Conservation (phyloP, 1,140 invertebrate genomes). For the Solenopsis invicta region DNA sequence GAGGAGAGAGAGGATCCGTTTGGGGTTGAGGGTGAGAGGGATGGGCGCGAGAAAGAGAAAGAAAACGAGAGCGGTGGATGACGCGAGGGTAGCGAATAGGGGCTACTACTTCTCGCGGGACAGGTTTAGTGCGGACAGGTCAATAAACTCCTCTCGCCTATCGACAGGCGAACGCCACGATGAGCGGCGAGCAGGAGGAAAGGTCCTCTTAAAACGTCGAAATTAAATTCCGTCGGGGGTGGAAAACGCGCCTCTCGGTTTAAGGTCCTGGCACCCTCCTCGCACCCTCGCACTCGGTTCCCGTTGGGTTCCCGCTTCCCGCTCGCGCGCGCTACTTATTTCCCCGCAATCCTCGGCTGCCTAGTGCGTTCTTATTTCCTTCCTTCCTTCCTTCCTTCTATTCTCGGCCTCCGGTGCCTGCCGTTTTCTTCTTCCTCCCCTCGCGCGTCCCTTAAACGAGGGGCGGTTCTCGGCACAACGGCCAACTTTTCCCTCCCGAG, state of each 20-base stretch:
- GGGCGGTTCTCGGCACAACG: conserved; percentile 75
- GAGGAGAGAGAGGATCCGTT: conserved; percentile 28
- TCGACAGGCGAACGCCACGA: conserved; percentile 58
- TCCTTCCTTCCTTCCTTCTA: conserved; percentile 69
- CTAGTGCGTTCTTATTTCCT: conserved; percentile 66
- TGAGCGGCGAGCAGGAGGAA: conserved; percentile 38
- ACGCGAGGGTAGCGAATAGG: conserved; percentile 33
- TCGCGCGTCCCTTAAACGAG: conserved; percentile 76
- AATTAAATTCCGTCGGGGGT: conserved; percentile 82
- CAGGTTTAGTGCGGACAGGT: conserved; percentile 72
- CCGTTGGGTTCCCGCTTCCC: conserved; percentile 31
- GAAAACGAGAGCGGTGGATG: background rate
- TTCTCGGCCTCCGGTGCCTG: conserved; percentile 24
- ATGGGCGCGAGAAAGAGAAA: conserved; percentile 15
- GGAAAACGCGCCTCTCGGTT: conserved; percentile 66
- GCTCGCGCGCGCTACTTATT: conserved; percentile 78
- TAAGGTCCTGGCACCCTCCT: conserved; percentile 80
- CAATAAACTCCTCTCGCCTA: conserved; percentile 80
- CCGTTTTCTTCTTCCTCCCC: background rate
- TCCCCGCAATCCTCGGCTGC: conserved; percentile 78
- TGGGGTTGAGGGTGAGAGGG: background rate
- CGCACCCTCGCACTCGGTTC: background rate
- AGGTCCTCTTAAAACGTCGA: conserved; percentile 81
- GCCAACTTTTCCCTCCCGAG: conserved; percentile 53
- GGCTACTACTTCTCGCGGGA: conserved; percentile 67